Percentiles rank a stretch among this genome's conserved stretches.
phyloP scores from a whole-genome alignment of 2,888 invertebrate species.

The Andrena hattorfiana region DNA sequence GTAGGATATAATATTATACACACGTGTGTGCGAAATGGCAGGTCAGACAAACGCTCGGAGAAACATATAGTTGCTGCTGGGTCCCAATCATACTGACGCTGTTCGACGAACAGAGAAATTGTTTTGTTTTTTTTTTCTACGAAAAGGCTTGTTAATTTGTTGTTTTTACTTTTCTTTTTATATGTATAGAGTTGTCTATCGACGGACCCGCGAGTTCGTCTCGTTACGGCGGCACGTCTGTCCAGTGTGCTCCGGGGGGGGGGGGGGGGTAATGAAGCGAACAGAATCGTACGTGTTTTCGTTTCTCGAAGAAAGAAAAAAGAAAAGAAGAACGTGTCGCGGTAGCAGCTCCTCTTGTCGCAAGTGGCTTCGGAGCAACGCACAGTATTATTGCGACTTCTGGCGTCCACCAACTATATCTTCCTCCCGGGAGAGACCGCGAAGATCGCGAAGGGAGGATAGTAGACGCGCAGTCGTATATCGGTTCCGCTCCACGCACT shows the following conservation, averaged over 20 bases:
- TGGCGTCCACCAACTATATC: conserved; percentile 24
- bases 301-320: too few relatives aligned
- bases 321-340: too few relatives aligned
- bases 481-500: conserved; percentile 73
- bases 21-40: conserved; percentile 29
- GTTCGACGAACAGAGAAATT: conserved; percentile 27
- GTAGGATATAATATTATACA: conserved; percentile 56
- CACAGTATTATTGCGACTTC: conserved; percentile 9
- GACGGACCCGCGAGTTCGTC: background rate
- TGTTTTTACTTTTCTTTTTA: conserved; percentile 1
- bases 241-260: background rate
- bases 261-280: background rate
- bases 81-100: conserved; percentile 31
- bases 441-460: background rate
- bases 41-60: background rate
- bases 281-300: background rate
- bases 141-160: conserved; percentile 21
- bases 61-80: conserved; percentile 20
- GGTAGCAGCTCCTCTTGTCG: background rate
- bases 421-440: conserved; percentile 8
- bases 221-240: conserved; percentile 6
- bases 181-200: background rate
- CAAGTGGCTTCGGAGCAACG: background rate
- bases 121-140: background rate
- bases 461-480: conserved; percentile 48